Percentiles rank a stretch among this genome's conserved stretches.
Conservation (phyloP, 2,113 vertebrate species). For the Perccottus glenii region DNA sequence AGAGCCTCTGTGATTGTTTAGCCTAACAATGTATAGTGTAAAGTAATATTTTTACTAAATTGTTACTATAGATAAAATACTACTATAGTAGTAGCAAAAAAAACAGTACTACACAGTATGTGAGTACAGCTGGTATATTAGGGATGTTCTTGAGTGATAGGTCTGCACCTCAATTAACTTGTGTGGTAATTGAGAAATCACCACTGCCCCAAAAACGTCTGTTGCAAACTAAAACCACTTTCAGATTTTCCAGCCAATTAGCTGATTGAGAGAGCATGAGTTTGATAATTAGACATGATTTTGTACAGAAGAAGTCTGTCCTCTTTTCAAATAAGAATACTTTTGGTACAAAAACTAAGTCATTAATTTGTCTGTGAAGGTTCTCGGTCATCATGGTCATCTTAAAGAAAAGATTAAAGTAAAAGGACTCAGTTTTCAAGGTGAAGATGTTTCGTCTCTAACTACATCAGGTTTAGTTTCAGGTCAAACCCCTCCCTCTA, state of each 20-base stretch:
- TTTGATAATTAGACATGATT: slow-evolving; percentile 62
- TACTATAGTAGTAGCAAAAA: too few relatives aligned
- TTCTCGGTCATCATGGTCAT: too few relatives aligned
- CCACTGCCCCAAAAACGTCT: slow-evolving; percentile 22
- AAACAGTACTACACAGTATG: slow-evolving; percentile 9
- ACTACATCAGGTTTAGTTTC: too few relatives aligned
- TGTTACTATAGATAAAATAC: slow-evolving; percentile 24
- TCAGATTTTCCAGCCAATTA: slow-evolving; percentile 70
- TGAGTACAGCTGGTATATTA: slow-evolving; percentile 15
- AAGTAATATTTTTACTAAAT: slow-evolving; percentile 27
- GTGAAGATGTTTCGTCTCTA: too few relatives aligned
- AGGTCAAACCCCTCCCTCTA: too few relatives aligned
- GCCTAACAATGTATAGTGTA: slow-evolving; percentile 48
- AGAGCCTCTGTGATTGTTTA: slow-evolving; percentile 51
- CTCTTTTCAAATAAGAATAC: neutral
- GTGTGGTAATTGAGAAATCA: slow-evolving; percentile 53
- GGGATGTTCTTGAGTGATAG: slow-evolving; percentile 33
- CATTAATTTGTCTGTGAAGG: neutral
- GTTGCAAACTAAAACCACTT: slow-evolving; percentile 47
- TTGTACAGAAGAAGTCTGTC: slow-evolving; percentile 40
- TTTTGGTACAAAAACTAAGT: neutral
- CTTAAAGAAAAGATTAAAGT: too few relatives aligned
- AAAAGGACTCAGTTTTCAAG: too few relatives aligned
- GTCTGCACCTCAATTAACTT: slow-evolving; percentile 11
- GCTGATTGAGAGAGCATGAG: slow-evolving; percentile 60